Evolutionary conservation across 2,888 invertebrate genomes (phyloP), one percentile per base, ranked within the genome.

Genomic region (Unio pictorum): DNA sequence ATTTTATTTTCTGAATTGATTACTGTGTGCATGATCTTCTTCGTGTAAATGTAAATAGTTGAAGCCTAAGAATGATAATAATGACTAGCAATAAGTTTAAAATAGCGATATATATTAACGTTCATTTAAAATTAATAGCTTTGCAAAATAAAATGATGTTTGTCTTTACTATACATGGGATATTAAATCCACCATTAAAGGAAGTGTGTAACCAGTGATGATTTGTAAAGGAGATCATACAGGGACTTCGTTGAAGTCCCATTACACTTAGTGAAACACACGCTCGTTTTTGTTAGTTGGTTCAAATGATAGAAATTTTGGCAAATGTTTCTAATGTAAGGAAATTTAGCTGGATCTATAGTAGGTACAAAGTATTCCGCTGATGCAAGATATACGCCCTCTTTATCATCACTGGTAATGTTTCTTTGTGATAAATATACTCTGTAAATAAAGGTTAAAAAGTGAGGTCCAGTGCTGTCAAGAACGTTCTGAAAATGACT

Each of bases 381-480:
- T 18, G 81, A 79, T 3, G 79, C 75, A n/a, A 81, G 67, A 65
- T 76, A 78, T 7, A 76, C 78, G 2, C 74, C 75, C 18, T 78
- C 68, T 20, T 72, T 61, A 57, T 73, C 67, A 1, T 70, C 61
- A 5, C 71, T 58, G n/a, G 72, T 58, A 3, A 61, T 28, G 56
- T 71, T 67, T 26, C 71, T 60, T 34, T 69, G 68, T 61, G 66
- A 68, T 18, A 65, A 60, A 70, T 84, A 86, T 56, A 83, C 72
- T 58, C 76, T 71, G 45, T 79, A 84, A 7, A 79, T 64, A 4
- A 75, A 68, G 5, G 85, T 84, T 7, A 85, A 68, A 70, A 81
- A 86, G 67, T 86, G 85, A 7, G 86, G 87, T 1, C 87, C 87
- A 8, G 87, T 87, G 61, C 84, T 85, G 74, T 87, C 87, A 23